phyloP scores from a whole-genome alignment of 2,888 invertebrate species.

The Euplexia lucipara region DNA sequence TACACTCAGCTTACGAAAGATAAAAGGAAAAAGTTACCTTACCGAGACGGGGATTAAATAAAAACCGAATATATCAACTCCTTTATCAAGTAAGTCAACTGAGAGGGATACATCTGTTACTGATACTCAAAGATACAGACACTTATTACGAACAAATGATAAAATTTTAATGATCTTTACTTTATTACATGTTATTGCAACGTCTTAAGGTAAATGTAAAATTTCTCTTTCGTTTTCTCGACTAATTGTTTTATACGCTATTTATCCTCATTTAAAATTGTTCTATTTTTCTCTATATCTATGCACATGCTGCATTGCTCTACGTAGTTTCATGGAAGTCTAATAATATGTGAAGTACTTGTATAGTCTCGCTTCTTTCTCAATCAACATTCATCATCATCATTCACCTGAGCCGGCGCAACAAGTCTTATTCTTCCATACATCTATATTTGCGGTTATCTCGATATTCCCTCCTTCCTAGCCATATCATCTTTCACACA shows the following conservation, averaged over 20 bases:
- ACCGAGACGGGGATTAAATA: constrained; percentile 33
- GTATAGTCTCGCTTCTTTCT: no score
- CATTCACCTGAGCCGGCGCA: no score
- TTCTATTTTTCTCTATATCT: background rate
- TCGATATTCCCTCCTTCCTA: no score
- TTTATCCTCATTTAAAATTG: background rate
- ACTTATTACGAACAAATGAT: constrained; percentile 9
- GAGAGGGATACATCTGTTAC: constrained; percentile 28
- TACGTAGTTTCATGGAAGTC: background rate
- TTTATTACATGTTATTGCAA: constrained; percentile 20
- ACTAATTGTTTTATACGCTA: constrained; percentile 10
- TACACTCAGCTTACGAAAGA: constrained; percentile 26
- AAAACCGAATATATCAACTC: constrained; percentile 45
- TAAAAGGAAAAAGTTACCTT: constrained; percentile 45
- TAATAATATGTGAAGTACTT: background rate
- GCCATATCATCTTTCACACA: no score
- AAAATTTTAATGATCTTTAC: constrained; percentile 17
- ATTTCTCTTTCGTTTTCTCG: background rate
- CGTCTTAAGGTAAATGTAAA: constrained; percentile 8
- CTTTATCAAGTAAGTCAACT: constrained; percentile 38
- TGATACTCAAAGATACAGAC: constrained; percentile 38
- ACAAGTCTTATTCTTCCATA: no score
- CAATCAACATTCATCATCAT: no score
- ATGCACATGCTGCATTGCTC: constrained; percentile 2
- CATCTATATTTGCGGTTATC: no score